phyloP scores from a whole-genome alignment of 35 echinoderm and acorn worm species.

The Apostichopus japonicus region DNA sequence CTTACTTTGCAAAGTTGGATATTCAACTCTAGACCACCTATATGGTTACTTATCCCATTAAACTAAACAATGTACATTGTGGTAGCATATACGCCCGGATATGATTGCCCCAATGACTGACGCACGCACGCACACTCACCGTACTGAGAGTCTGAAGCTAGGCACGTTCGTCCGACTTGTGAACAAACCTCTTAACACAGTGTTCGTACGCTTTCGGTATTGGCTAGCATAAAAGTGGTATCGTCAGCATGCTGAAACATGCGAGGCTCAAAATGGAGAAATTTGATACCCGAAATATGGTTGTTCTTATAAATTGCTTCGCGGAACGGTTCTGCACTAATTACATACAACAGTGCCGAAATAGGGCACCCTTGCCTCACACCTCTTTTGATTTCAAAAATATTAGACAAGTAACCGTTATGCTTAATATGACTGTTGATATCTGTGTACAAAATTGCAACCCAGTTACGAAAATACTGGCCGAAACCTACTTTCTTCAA shows the following conservation, averaged over 20 bases:
- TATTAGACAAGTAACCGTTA: slow-evolving; percentile 42
- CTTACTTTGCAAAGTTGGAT: too few species aligned
- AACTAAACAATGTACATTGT: neutral
- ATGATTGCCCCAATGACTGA: slow-evolving; percentile 13
- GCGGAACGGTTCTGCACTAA: slow-evolving; percentile 23
- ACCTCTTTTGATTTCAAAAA: neutral
- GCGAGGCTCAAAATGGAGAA: neutral
- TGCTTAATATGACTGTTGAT: slow-evolving; percentile 20
- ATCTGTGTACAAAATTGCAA: neutral
- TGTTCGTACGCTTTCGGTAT: neutral
- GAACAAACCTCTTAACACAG: neutral
- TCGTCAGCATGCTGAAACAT: slow-evolving; percentile 50
- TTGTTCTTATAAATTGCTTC: neutral
- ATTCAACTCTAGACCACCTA: too few species aligned
- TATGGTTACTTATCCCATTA: too few species aligned
- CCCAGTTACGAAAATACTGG: slow-evolving; percentile 36
- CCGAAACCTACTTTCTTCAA: neutral
- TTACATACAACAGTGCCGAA: slow-evolving; percentile 39
- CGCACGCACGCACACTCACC: neutral
- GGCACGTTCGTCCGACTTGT: neutral
- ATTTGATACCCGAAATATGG: neutral
- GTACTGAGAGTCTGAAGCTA: neutral
- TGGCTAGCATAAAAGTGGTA: slow-evolving; percentile 2
- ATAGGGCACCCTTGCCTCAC: slow-evolving; percentile 52
- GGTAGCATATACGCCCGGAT: slow-evolving; percentile 12